Percentiles rank a stretch among this genome's conserved stretches.
phyloP scores from a whole-genome alignment of 2,888 invertebrate species.

The Phania funesta region DNA sequence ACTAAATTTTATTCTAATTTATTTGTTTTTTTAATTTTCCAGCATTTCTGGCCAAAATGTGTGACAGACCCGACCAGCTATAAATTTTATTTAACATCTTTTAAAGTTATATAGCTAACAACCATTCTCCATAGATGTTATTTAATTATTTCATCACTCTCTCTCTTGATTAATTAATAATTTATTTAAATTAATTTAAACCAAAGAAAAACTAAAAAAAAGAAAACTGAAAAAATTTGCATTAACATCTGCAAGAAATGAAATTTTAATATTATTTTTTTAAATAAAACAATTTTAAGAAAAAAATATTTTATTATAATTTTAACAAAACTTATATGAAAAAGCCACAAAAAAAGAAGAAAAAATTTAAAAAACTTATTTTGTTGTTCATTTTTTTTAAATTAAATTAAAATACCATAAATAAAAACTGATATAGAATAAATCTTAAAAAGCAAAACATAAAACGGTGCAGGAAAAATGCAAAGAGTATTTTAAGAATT shows the following conservation, averaged over 20 bases:
- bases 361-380: conserved; percentile 67
- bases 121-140: conserved; percentile 80
- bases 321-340: conserved; percentile 64
- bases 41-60: conserved; percentile 95
- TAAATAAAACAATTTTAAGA: conserved; percentile 71
- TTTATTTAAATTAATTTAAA: conserved; percentile 78
- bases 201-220: conserved; percentile 63
- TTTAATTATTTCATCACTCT: conserved; percentile 73
- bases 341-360: conserved; percentile 62
- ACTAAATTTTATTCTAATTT: conserved; percentile 59
- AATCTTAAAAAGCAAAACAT: conserved; percentile 33
- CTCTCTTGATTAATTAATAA: conserved; percentile 79
- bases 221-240: conserved; percentile 72
- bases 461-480: conserved; percentile 38
- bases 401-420: conserved; percentile 69
- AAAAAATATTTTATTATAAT: conserved; percentile 70
- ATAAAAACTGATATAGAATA: conserved; percentile 67
- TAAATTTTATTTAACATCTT: conserved; percentile 73
- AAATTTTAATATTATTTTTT: conserved; percentile 76
- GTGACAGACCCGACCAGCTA: conserved; percentile 83
- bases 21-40: conserved; percentile 75
- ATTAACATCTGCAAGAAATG: conserved; percentile 78
- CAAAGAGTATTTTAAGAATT: not conserved
- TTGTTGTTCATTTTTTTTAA: conserved; percentile 71
- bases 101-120: conserved; percentile 75